Evolutionary conservation across 1,140 invertebrate species (phyloP).

Genomic region (Parasteatoda tepidariorum): DNA sequence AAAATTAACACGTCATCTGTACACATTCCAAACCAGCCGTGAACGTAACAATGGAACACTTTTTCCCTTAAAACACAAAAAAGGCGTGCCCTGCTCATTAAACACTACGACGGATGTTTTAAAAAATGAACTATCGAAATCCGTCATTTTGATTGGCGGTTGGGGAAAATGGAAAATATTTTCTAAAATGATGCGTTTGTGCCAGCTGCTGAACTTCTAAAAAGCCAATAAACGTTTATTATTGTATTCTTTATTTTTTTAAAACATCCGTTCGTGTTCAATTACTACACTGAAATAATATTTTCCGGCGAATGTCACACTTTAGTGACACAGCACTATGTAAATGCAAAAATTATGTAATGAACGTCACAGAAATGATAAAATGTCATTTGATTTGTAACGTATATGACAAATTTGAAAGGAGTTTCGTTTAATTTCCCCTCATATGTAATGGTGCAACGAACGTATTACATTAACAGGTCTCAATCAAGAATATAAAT

Average conservation of each 20-base stretch:
- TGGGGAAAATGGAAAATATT: constrained; percentile 18
- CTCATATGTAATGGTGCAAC: neutral
- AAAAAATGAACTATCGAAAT: constrained; percentile 30
- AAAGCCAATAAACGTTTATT: constrained; percentile 39
- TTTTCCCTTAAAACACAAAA: constrained; percentile 54
- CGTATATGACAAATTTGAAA: constrained; percentile 2
- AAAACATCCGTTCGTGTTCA: constrained; percentile 7
- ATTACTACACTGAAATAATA: neutral
- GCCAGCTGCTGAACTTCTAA: constrained; percentile 33
- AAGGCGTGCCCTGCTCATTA: constrained; percentile 53
- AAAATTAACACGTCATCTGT: constrained; percentile 56
- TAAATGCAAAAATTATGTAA: neutral
- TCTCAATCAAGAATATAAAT: too few species aligned
- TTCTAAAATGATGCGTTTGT: constrained; percentile 41
- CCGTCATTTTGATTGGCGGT: constrained; percentile 22
- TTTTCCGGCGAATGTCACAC: neutral
- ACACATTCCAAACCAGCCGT: neutral
- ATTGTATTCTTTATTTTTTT: neutral
- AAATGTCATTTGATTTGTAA: constrained; percentile 9
- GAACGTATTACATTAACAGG: too few species aligned
- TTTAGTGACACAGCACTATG: constrained; percentile 51
- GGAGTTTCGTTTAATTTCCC: constrained; percentile 40
- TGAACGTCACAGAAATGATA: constrained; percentile 20
- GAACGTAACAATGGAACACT: constrained; percentile 36
- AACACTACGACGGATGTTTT: constrained; percentile 46